Percentiles rank a stretch among this genome's conserved stretches.
phyloP scores from a whole-genome alignment of 1,140 invertebrate species.

The Penaeus chinensis region DNA sequence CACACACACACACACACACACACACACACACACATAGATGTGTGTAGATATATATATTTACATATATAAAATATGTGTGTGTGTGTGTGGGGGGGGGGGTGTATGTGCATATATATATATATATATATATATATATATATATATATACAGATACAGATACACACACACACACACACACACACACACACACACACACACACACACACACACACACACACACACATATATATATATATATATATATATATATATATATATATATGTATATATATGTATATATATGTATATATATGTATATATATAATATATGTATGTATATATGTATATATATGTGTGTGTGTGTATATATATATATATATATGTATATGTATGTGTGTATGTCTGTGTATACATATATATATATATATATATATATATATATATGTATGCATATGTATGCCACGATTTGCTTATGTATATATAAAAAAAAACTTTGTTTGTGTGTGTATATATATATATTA shows the following conservation, averaged over 20 bases:
- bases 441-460: background rate
- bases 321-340: background rate
- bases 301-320: conserved; percentile 21
- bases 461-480: background rate
- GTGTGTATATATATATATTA: background rate
- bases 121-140: conserved; percentile 13
- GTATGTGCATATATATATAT: conserved; percentile 17
- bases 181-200: background rate
- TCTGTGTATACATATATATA: conserved; percentile 3
- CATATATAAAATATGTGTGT: conserved; percentile 23
- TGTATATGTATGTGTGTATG: background rate
- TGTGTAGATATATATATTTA: background rate
- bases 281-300: background rate
- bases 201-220: background rate
- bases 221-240: conserved; percentile 19
- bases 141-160: background rate
- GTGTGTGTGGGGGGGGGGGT: background rate
- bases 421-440: background rate
- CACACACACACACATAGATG: conserved; percentile 3
- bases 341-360: conserved; percentile 13
- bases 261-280: conserved; percentile 11
- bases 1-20: conserved; percentile 28
- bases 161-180: background rate
- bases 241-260: conserved; percentile 44
- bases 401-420: background rate